Percentiles rank a stretch among this genome's conserved stretches.
Conservation (phyloP, 2,888 invertebrate genomes). For the Harpagoxenus sublaevis region DNA sequence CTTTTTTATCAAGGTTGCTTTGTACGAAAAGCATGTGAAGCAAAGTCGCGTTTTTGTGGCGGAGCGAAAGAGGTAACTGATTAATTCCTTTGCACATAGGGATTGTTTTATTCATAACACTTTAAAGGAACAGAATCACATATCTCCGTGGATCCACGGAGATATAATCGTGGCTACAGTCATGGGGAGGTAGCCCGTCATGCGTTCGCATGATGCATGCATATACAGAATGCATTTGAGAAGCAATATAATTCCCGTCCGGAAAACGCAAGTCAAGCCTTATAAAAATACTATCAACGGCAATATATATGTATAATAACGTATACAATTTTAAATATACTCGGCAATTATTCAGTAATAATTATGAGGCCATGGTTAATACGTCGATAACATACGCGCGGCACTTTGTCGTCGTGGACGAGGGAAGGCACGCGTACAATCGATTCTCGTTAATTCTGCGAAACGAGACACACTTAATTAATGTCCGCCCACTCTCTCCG, state of each 20-base stretch:
- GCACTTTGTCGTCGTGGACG: slow-evolving; percentile 40
- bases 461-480: slow-evolving; percentile 12
- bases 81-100: slow-evolving; percentile 51
- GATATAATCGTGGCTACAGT: slow-evolving; percentile 42
- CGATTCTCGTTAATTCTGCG: slow-evolving; percentile 41
- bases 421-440: slow-evolving; percentile 38
- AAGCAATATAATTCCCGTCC: slow-evolving; percentile 61
- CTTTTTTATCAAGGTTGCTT: not conserved
- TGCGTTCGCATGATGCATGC: slow-evolving; percentile 37
- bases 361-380: slow-evolving; percentile 67
- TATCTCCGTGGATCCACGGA: slow-evolving; percentile 7
- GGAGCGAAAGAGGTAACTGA: slow-evolving; percentile 45
- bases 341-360: slow-evolving; percentile 54
- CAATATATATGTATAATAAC: slow-evolving; percentile 74
- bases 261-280: slow-evolving; percentile 80
- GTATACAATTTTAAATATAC: slow-evolving; percentile 78
- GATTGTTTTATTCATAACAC: slow-evolving; percentile 43
- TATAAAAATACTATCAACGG: slow-evolving; percentile 84
- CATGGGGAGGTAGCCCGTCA: slow-evolving; percentile 42
- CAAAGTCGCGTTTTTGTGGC: slow-evolving; percentile 11
- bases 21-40: not conserved
- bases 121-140: slow-evolving; percentile 50
- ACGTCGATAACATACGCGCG: slow-evolving; percentile 57
- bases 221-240: slow-evolving; percentile 55
- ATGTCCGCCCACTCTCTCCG: not conserved